phyloP scores from a whole-genome alignment of 2,888 invertebrate genomes.

The Elegia similella region DNA sequence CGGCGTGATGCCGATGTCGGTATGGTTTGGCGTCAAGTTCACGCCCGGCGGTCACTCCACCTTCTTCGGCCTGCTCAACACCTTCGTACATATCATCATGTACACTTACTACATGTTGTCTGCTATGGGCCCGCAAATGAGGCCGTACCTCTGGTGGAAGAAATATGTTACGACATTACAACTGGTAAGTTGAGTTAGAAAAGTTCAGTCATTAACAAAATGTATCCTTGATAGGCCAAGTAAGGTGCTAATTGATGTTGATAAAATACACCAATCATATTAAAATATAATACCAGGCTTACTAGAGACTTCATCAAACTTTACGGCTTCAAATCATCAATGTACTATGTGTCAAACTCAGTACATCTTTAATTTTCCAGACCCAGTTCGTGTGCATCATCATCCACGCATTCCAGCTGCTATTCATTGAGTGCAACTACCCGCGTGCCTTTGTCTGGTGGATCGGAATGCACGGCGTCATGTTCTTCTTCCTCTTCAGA shows the following conservation, averaged over 20 bases:
- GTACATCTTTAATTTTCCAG: conserved; percentile 61
- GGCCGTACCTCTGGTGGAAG: conserved; percentile 97
- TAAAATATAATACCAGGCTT: too few relatives aligned
- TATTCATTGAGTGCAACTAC: conserved; percentile 95
- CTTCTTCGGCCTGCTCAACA: conserved; percentile 96
- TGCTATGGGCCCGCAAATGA: conserved; percentile 93
- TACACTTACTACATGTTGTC: conserved; percentile 96
- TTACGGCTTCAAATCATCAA: background rate
- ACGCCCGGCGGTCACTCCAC: conserved; percentile 98
- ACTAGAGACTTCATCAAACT: too few relatives aligned
- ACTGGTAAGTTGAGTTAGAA: conserved; percentile 83
- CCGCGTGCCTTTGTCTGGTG: conserved; percentile 97
- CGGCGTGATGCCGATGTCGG: conserved; percentile 98
- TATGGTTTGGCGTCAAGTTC: conserved; percentile 98
- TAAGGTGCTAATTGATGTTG: too few relatives aligned
- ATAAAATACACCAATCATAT: too few relatives aligned
- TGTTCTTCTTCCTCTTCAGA: conserved; percentile 97
- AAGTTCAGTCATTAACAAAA: background rate
- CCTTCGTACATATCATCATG: conserved; percentile 98
- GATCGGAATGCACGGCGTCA: conserved; percentile 97
- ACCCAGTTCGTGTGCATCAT: conserved; percentile 94
- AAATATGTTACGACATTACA: conserved; percentile 95
- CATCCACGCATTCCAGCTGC: conserved; percentile 95
- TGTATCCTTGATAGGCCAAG: too few relatives aligned
- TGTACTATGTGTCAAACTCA: background rate